phyloP scores from a whole-genome alignment of 2,797 vertebrate genomes.

The Rousettus madagascariensis region DNA sequence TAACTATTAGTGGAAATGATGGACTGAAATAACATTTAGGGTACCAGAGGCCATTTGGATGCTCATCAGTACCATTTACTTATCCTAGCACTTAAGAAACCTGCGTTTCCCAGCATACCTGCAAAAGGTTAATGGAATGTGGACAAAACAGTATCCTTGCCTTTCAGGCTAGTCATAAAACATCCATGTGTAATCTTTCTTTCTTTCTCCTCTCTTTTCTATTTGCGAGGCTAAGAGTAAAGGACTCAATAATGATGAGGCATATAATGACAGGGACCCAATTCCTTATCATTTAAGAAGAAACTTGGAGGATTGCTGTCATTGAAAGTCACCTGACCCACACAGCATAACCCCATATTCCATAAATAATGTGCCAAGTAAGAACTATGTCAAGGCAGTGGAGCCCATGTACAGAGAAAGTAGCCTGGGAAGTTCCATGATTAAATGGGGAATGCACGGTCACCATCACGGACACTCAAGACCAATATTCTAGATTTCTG shows the following conservation, averaged over 20 bases:
- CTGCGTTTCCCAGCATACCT: background rate
- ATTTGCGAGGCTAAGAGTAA: background rate
- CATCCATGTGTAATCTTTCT: background rate
- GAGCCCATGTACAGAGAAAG: background rate
- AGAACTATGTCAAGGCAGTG: background rate
- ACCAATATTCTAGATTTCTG: no score
- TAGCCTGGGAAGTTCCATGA: fast-evolving
- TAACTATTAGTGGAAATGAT: background rate
- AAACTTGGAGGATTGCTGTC: background rate
- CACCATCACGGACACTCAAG: background rate
- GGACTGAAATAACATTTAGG: background rate
- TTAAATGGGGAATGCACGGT: background rate
- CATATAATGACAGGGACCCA: background rate
- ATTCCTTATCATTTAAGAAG: background rate
- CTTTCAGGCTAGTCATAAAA: background rate
- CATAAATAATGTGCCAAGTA: background rate
- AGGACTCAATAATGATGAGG: background rate
- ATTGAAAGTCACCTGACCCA: background rate
- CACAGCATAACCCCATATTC: fast-evolving
- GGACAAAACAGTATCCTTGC: background rate
- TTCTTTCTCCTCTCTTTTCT: background rate
- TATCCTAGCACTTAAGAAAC: background rate
- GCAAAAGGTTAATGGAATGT: background rate
- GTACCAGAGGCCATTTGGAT: background rate
- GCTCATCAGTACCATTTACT: background rate